A percentile compares a stretch with the other conserved stretches of the same genome.
Conservation (phyloP, 2,797 vertebrate genomes). For the Coluber constrictor region DNA sequence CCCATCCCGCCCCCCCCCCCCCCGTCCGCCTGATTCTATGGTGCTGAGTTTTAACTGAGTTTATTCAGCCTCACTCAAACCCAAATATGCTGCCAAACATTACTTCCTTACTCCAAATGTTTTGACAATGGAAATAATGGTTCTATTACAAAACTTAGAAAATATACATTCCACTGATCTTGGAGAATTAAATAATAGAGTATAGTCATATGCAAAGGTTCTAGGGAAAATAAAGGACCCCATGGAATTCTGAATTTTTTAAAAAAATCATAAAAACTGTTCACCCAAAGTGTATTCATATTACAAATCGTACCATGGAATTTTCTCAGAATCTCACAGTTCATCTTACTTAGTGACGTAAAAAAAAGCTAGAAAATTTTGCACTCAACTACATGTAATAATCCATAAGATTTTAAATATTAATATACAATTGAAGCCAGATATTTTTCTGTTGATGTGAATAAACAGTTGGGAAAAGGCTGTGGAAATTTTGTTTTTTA, state of each 20-base stretch:
- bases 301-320: slow-evolving; percentile 57
- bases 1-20: no score
- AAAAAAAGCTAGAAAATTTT: no score
- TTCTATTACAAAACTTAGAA: neutral
- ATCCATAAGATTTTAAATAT: no score
- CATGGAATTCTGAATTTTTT: slow-evolving; percentile 51
- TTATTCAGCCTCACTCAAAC: neutral
- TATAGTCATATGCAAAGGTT: slow-evolving; percentile 47
- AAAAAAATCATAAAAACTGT: slow-evolving; percentile 44
- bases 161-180: neutral
- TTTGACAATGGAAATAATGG: neutral
- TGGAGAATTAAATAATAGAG: slow-evolving; percentile 1
- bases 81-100: neutral
- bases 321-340: slow-evolving; percentile 37
- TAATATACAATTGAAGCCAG: no score
- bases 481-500: no score
- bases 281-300: slow-evolving; percentile 59
- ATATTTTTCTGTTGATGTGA: no score
- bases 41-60: neutral
- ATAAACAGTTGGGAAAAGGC: no score
- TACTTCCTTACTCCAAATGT: neutral
- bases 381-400: no score
- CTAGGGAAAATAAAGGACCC: slow-evolving; percentile 39
- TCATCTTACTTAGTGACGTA: neutral
- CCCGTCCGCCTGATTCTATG: neutral